phyloP scores from a whole-genome alignment of 2,888 invertebrate species.

The Epistrophe eligans region DNA sequence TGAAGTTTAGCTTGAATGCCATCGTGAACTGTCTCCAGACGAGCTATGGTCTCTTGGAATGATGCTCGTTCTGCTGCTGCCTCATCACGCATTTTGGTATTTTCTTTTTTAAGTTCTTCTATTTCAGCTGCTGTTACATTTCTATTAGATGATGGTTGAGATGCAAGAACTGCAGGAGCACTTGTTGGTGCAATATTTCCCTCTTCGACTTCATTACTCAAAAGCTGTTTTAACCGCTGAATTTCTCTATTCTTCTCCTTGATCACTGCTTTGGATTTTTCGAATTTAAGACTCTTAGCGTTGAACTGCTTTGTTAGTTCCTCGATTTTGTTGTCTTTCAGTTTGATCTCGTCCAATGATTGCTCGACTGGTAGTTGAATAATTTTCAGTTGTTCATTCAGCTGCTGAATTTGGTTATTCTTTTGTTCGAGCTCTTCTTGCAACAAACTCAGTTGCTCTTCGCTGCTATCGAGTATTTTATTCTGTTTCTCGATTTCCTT shows the following conservation, averaged over 20 bases:
- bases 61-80: slow-evolving; percentile 78
- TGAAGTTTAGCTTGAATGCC: slow-evolving; percentile 88
- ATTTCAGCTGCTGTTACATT: slow-evolving; percentile 64
- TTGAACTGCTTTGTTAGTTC: slow-evolving; percentile 85
- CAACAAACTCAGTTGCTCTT: slow-evolving; percentile 77
- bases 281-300: slow-evolving; percentile 85
- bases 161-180: slow-evolving; percentile 45
- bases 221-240: slow-evolving; percentile 80
- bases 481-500: slow-evolving; percentile 63
- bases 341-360: slow-evolving; percentile 12
- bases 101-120: slow-evolving; percentile 76
- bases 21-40: slow-evolving; percentile 81
- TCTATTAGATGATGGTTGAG: slow-evolving; percentile 31
- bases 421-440: slow-evolving; percentile 84
- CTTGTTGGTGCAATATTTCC: slow-evolving; percentile 68
- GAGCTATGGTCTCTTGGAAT: slow-evolving; percentile 80
- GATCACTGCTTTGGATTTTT: slow-evolving; percentile 85
- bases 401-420: slow-evolving; percentile 83
- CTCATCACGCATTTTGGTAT: slow-evolving; percentile 77
- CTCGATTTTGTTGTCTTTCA: slow-evolving; percentile 83
- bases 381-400: slow-evolving; percentile 83
- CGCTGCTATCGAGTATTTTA: slow-evolving; percentile 52
- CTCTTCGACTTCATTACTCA: slow-evolving; percentile 78
- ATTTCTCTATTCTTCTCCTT: slow-evolving; percentile 86
- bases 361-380: slow-evolving; percentile 49